Conservation (phyloP, 2,888 invertebrate species). For the Rhimphoctona megacephalus region DNA sequence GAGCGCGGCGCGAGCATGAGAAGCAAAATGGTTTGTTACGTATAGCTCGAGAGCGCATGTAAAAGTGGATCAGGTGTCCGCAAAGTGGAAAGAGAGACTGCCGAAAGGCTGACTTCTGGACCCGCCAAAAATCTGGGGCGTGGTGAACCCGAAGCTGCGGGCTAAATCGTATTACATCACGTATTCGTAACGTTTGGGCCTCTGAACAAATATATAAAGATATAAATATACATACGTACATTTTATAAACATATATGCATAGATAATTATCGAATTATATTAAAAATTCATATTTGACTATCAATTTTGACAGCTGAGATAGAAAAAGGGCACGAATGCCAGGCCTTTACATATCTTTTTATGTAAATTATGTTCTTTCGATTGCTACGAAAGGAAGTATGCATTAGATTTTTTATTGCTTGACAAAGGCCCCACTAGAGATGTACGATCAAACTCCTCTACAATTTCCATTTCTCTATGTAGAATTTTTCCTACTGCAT, state of each 20-base stretch:
- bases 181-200: slow-evolving; percentile 33
- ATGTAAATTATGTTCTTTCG: not conserved
- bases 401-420: slow-evolving; percentile 8
- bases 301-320: slow-evolving; percentile 10
- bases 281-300: not conserved
- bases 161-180: slow-evolving; percentile 61
- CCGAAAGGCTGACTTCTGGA: slow-evolving; percentile 58
- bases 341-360: not conserved
- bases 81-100: slow-evolving; percentile 44
- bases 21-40: slow-evolving; percentile 61
- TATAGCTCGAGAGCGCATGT: slow-evolving; percentile 56
- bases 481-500: not conserved
- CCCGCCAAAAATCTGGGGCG: slow-evolving; percentile 72
- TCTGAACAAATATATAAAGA: not conserved
- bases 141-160: slow-evolving; percentile 63
- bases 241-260: not conserved
- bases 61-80: slow-evolving; percentile 74
- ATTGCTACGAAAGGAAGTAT: not conserved
- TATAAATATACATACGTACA: not conserved
- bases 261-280: not conserved
- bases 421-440: not conserved
- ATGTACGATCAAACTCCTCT: slow-evolving; percentile 14
- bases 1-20: slow-evolving; percentile 59
- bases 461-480: not conserved
- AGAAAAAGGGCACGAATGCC: not conserved